Conservation (phyloP, 92 coral and sea anemone species). For the Palythoa heliodiscus region DNA sequence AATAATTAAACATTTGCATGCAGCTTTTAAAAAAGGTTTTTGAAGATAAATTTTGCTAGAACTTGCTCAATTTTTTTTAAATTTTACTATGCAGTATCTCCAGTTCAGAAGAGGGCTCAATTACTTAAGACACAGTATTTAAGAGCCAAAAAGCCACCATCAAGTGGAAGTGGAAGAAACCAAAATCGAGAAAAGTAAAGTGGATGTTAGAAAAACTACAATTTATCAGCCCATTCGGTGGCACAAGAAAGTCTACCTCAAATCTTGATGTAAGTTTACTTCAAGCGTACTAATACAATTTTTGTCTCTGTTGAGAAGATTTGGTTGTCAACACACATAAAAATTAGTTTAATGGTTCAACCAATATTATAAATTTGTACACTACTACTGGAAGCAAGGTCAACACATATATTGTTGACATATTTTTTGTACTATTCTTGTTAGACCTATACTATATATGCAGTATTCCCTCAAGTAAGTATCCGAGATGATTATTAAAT, state of each 20-base stretch:
- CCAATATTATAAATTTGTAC: neutral
- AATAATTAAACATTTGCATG: constrained; percentile 9
- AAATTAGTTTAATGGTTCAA: constrained; percentile 11
- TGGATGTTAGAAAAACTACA: constrained; percentile 23
- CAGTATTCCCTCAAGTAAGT: constrained; percentile 16
- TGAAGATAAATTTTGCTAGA: constrained; percentile 6
- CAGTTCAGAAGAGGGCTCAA: constrained; percentile 6
- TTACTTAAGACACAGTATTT: constrained; percentile 5
- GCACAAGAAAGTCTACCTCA: neutral
- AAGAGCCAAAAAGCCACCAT: constrained; percentile 23
- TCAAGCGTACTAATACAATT: constrained; percentile 11
- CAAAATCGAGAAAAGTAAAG: neutral
- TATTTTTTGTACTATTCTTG: constrained; percentile 20
- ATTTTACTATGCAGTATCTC: neutral
- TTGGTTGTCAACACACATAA: constrained; percentile 17
- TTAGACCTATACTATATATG: constrained; percentile 4
- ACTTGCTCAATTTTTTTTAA: neutral
- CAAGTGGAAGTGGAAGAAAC: constrained; percentile 17
- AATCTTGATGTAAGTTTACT: constrained; percentile 27
- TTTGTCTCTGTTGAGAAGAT: constrained; percentile 17
- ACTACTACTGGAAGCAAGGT: constrained; percentile 21
- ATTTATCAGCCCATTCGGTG: constrained; percentile 9
- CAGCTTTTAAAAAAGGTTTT: constrained; percentile 19
- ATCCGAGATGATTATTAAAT: constrained; percentile 9
- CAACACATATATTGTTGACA: constrained; percentile 11